Conservation (phyloP, 2,888 invertebrate species). For the Kuschelorhynchus macadamiae region DNA sequence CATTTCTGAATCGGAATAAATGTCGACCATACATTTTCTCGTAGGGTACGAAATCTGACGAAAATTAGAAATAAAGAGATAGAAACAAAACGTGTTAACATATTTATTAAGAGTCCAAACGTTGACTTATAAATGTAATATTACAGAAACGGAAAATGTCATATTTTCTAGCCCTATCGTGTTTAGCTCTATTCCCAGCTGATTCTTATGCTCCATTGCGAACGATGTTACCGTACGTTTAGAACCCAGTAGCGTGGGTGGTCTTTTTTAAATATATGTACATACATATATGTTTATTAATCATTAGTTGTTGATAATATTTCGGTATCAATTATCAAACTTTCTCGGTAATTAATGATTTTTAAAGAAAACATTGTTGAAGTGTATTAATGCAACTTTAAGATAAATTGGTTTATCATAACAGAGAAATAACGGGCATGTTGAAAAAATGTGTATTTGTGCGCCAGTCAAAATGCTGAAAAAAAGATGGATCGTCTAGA, state of each 20-base stretch:
- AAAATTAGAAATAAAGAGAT: slow-evolving; percentile 38
- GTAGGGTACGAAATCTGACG: slow-evolving; percentile 25
- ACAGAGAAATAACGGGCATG: no score
- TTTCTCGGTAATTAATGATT: no score
- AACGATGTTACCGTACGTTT: slow-evolving; percentile 14
- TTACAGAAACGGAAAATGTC: slow-evolving; percentile 41
- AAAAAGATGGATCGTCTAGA: no score
- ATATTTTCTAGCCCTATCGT: slow-evolving; percentile 42
- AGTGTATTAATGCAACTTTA: no score
- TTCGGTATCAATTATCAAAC: no score
- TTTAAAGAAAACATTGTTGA: no score
- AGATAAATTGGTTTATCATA: no score
- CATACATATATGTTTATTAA: no score
- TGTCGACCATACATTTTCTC: slow-evolving; percentile 39
- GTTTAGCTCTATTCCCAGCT: slow-evolving; percentile 33
- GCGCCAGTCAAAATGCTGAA: no score
- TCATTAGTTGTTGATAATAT: no score
- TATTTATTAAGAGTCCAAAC: slow-evolving; percentile 48
- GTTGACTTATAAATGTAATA: slow-evolving; percentile 46
- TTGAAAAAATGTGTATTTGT: no score
- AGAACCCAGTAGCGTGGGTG: slow-evolving; percentile 7
- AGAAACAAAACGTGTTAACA: slow-evolving; percentile 44
- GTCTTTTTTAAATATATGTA: not conserved
- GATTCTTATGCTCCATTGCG: slow-evolving; percentile 28
- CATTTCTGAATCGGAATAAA: slow-evolving; percentile 43